Conservation (phyloP, 2,888 invertebrate genomes). For the Eilema depressum region DNA sequence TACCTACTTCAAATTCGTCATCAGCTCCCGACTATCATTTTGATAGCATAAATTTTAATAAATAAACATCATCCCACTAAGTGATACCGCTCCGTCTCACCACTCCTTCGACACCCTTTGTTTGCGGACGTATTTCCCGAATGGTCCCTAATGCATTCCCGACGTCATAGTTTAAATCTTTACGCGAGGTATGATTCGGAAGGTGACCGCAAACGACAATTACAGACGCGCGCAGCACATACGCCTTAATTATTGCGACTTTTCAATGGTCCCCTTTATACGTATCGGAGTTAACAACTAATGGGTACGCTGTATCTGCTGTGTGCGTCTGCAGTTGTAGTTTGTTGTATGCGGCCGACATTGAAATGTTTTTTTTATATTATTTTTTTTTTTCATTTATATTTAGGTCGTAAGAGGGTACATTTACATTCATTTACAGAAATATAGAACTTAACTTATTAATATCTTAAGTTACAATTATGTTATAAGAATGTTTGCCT, state of each 20-base stretch:
- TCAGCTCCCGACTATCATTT: not conserved
- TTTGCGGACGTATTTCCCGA: not conserved
- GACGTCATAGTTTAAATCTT: not conserved
- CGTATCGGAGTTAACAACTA: too few relatives aligned
- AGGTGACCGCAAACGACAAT: too few relatives aligned
- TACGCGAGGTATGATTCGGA: too few relatives aligned
- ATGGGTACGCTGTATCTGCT: too few relatives aligned
- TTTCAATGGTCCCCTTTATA: too few relatives aligned
- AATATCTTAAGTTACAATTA: not conserved
- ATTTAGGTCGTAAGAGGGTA: not conserved
- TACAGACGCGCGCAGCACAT: too few relatives aligned
- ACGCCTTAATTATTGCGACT: too few relatives aligned
- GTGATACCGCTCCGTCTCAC: not conserved
- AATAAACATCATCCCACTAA: not conserved
- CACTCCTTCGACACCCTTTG: not conserved
- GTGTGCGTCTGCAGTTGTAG: too few relatives aligned
- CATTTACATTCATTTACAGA: not conserved
- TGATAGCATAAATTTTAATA: not conserved
- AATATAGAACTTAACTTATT: not conserved
- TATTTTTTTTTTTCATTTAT: too few relatives aligned
- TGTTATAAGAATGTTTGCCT: constrained; percentile 16
- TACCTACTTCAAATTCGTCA: not conserved
- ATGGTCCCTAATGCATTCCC: not conserved
- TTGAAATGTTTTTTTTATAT: too few relatives aligned
- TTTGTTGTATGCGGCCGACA: too few relatives aligned